These are phyloP conservation scores for Linyphia triangularis DNA, from an alignment of 2,888 invertebrate species.

Conservation along the genomic window DNA sequence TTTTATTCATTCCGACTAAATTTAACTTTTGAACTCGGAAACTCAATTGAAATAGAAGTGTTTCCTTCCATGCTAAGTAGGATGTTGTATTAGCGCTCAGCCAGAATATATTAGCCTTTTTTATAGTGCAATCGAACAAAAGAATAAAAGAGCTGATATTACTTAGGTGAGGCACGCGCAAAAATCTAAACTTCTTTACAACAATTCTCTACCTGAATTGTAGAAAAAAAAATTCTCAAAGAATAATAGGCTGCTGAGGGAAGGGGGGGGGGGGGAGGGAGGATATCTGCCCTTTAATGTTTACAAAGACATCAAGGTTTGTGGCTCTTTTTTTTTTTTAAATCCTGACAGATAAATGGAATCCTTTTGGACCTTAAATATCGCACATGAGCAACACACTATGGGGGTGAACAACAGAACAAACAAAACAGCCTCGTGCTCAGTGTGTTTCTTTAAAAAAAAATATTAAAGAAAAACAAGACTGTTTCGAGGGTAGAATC, in stretches of 20 bases:
- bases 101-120: neutral
- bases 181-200: neutral
- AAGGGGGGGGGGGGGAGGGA: neutral
- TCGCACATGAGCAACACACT: conserved; percentile 39
- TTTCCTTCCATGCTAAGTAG: neutral
- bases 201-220: neutral
- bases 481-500: conserved; percentile 8
- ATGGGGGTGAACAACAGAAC: conserved; percentile 25
- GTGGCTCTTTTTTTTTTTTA: conserved; percentile 53
- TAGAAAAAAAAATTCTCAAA: neutral
- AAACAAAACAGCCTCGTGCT: conserved; percentile 11
- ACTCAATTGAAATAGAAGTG: neutral
- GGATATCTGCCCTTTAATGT: conserved; percentile 58
- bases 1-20: neutral
- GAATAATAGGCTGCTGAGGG: neutral
- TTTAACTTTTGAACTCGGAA: neutral
- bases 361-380: conserved; percentile 59
- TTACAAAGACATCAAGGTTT: conserved; percentile 66
- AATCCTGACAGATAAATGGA: conserved; percentile 60
- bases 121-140: neutral
- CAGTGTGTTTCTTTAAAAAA: conserved; percentile 24
- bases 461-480: conserved; percentile 49
- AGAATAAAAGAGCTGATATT: neutral
- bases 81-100: neutral
- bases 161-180: neutral